Percentiles rank a stretch among this genome's conserved stretches.
Conservation (phyloP, 2,888 invertebrate species). For the Sinelater perroti region DNA sequence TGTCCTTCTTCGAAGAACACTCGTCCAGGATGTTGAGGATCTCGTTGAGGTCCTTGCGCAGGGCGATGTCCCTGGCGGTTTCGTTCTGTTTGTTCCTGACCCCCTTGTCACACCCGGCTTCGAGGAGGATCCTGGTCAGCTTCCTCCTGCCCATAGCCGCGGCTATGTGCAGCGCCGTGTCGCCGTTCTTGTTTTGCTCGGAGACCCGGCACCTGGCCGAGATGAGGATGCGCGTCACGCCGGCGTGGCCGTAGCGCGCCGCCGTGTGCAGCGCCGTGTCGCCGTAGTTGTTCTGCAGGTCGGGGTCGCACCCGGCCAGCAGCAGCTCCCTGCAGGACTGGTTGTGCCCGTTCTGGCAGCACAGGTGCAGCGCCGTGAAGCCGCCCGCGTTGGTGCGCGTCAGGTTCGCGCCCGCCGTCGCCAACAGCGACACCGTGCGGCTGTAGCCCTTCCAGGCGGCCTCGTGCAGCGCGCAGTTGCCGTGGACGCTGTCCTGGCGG, state of each 20-base stretch:
- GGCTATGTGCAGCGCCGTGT: slow-evolving; percentile 92
- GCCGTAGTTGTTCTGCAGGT: slow-evolving; percentile 93
- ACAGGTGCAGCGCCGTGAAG: slow-evolving; percentile 92
- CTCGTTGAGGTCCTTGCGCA: slow-evolving; percentile 85
- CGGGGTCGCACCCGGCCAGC: slow-evolving; percentile 85
- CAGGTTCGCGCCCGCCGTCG: slow-evolving; percentile 71
- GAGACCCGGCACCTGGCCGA: slow-evolving; percentile 86
- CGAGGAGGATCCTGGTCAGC: slow-evolving; percentile 87
- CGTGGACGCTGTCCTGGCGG: slow-evolving; percentile 83
- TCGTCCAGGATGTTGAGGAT: slow-evolving; percentile 81
- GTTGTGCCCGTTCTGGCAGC: slow-evolving; percentile 97
- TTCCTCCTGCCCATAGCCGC: slow-evolving; percentile 94
- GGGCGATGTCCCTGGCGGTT: slow-evolving; percentile 88
- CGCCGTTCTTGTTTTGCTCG: slow-evolving; percentile 95
- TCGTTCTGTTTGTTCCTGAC: slow-evolving; percentile 87
- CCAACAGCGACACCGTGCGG: slow-evolving; percentile 79
- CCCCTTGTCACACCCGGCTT: slow-evolving; percentile 79
- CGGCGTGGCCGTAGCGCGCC: slow-evolving; percentile 95
- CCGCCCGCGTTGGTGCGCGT: slow-evolving; percentile 82
- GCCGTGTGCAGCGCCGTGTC: slow-evolving; percentile 95
- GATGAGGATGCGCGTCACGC: slow-evolving; percentile 91
- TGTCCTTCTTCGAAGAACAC: slow-evolving; percentile 61
- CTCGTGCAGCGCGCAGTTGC: slow-evolving; percentile 93
- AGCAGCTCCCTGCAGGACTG: slow-evolving; percentile 90
- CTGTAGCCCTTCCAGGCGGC: slow-evolving; percentile 96